Evolutionary conservation across 2,888 invertebrate species (phyloP).

Genomic region (Drosophila rellima): DNA sequence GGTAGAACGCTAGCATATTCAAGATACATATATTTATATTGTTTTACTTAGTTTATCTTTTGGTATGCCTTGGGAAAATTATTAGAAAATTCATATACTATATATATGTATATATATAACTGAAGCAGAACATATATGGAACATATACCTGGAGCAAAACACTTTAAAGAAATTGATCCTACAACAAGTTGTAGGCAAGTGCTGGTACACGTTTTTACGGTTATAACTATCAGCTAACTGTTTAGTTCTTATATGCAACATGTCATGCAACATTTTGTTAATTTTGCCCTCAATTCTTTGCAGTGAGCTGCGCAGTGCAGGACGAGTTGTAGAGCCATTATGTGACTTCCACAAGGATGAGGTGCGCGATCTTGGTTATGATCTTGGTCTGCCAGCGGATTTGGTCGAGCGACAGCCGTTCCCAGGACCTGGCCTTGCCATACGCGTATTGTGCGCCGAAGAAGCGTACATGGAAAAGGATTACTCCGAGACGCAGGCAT

Average conservation of each 20-base stretch:
- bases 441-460: slow-evolving; percentile 97
- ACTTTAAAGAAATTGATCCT: slow-evolving; percentile 45
- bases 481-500: slow-evolving; percentile 96
- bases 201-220: slow-evolving; percentile 20
- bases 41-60: slow-evolving; percentile 28
- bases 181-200: slow-evolving; percentile 55
- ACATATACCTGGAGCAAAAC: slow-evolving; percentile 47
- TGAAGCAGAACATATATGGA: slow-evolving; percentile 45
- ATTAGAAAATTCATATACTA: slow-evolving; percentile 29
- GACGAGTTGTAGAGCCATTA: slow-evolving; percentile 98
- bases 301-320: slow-evolving; percentile 89
- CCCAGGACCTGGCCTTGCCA: slow-evolving; percentile 99
- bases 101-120: slow-evolving; percentile 20
- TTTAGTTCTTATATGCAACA: slow-evolving; percentile 1
- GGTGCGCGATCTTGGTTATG: slow-evolving; percentile 94
- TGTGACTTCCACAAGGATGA: slow-evolving; percentile 99
- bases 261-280: not conserved
- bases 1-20: slow-evolving; percentile 85
- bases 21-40: slow-evolving; percentile 23
- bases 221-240: not conserved
- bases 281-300: not conserved
- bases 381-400: slow-evolving; percentile 94
- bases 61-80: slow-evolving; percentile 46
- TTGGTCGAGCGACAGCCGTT: slow-evolving; percentile 98
- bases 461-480: slow-evolving; percentile 97